Evolutionary conservation across 2,888 invertebrate species (phyloP).

Genomic region (Microplitis deprimator): DNA sequence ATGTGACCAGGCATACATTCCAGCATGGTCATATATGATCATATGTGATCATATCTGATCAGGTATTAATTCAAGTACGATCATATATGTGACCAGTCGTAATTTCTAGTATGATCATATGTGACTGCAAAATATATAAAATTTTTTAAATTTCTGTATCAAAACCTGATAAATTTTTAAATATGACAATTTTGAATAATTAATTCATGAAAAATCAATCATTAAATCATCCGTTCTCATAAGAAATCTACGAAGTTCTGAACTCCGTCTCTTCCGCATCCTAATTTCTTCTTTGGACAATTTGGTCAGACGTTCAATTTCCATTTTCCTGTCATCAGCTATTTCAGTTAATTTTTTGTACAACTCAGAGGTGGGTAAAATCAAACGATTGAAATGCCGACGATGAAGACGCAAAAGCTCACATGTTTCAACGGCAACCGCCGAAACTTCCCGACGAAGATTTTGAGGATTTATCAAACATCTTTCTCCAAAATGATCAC

Average conservation of each 20-base stretch:
- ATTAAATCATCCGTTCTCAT: conserved; percentile 27
- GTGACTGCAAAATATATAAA: too few relatives aligned
- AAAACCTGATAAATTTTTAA: too few relatives aligned
- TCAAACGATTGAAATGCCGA: conserved; percentile 71
- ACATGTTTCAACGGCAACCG: conserved; percentile 76
- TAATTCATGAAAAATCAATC: not conserved
- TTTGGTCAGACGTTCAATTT: conserved; percentile 42
- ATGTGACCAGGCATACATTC: too few relatives aligned
- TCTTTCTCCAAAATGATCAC: conserved; percentile 74
- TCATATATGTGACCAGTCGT: too few relatives aligned
- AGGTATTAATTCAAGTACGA: too few relatives aligned
- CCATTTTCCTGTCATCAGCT: conserved; percentile 54
- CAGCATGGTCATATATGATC: too few relatives aligned
- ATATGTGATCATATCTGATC: too few relatives aligned
- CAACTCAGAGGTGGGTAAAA: conserved; percentile 55
- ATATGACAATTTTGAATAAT: not conserved
- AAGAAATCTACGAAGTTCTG: conserved; percentile 23
- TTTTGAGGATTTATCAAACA: conserved; percentile 62
- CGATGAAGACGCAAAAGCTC: conserved; percentile 74
- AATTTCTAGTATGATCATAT: too few relatives aligned
- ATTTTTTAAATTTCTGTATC: too few relatives aligned
- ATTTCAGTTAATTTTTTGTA: conserved; percentile 57
- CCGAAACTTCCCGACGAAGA: conserved; percentile 72
- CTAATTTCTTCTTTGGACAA: conserved; percentile 39
- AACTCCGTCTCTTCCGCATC: conserved; percentile 19